Base-by-base conservation (phyloP, 2,797 vertebrate genomes). In the Lindbergichthys nudifrons region DNA sequence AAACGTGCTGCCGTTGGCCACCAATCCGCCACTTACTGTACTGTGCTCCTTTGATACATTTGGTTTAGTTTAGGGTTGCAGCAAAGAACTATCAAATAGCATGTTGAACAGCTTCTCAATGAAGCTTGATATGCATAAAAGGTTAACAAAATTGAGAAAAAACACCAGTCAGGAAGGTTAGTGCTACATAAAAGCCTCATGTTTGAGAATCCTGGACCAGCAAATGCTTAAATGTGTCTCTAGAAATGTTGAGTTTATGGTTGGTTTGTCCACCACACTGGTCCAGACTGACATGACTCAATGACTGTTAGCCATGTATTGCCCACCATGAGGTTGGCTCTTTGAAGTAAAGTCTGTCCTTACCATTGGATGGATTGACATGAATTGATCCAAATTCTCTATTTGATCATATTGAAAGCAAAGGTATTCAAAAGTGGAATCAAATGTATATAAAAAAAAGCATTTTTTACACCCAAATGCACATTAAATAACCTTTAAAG, bases 401-500 rank as follows among this genome's bases (percentile, higher is more conserved):
- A 36, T 36, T 3, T 16, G 13, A 5, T 19, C 0, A 13, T 12
- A 32, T 15, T 41, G 6, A 63, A 50, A 11, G 5, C 11, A 14
- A 39, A 57, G 14, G 18, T 57, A 5, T 69, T 41, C 30, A 58
- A 65, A 58, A 45, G 1, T 51, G 47, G 12, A 42, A n/a, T 10
- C n/a, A 67, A 8, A 9, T 60, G 18, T 14, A 15, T 11, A 12
- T 15, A 18, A 41, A 51, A 30, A 32, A 8, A 67, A 57, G 42
- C 0, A 16, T 11, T 13, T 52, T 9, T 23, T 30, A 42, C 13
- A 45, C 3, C 0, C 10, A 14, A 36, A 57, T 64, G 0, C 46
- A 42, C 1, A 45, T 21, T 36, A 66, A 42, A 30, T 4, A 56
- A 26, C n/a, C 21, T 32, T 73, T 56, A 60, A 65, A 59, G 41